phyloP scores from a whole-genome alignment of 2,113 vertebrate species.

The Catharus bicknelli region DNA sequence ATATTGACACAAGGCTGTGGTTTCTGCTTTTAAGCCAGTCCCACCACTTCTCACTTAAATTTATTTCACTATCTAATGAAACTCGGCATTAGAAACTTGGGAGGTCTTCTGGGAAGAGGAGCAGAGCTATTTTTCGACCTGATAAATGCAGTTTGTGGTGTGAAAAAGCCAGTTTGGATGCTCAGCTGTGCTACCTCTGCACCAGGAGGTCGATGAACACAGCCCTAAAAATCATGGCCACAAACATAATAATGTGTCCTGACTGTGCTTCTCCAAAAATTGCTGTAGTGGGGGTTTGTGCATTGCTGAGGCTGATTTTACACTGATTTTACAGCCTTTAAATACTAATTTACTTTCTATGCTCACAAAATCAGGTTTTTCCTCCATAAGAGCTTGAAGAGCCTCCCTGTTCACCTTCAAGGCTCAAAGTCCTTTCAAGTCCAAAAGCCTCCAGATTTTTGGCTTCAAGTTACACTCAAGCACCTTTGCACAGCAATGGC shows the following conservation, averaged over 20 bases:
- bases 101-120: not conserved
- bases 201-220: not conserved
- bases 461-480: not conserved
- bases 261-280: not conserved
- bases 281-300: not conserved
- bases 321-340: not conserved
- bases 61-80: not conserved
- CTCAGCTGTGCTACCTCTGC: not conserved
- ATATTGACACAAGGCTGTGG: not conserved
- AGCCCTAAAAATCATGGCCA: not conserved
- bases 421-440: not conserved
- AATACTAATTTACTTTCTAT: not conserved
- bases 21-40: not conserved
- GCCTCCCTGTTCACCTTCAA: not conserved
- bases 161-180: not conserved
- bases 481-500: not conserved
- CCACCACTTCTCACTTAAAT: not conserved
- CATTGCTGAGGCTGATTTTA: not conserved
- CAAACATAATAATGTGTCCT: not conserved
- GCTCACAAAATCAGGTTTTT: not conserved
- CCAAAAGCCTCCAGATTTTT: fast-evolving
- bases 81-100: not conserved
- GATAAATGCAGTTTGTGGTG: not conserved
- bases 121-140: not conserved
- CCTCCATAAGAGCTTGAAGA: not conserved